A percentile compares a stretch with the other conserved stretches of the same genome.
Conservation (phyloP, 2,113 vertebrate genomes). For the Isichthys henryi region DNA sequence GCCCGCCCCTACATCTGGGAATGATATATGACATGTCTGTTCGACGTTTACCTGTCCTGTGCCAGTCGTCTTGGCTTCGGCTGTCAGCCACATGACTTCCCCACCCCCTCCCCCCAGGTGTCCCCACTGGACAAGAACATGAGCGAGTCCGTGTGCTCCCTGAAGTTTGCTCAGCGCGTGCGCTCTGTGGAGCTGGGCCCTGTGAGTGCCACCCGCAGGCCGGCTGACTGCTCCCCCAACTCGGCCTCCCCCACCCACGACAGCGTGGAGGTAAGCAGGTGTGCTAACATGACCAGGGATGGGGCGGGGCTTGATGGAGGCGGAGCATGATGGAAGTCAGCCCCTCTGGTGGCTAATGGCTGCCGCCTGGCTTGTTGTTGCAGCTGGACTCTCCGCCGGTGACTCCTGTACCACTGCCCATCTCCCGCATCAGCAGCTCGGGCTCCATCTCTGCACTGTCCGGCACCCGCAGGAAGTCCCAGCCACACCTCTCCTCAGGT, state of each 20-base stretch:
- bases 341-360: not conserved
- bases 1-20: too few species aligned
- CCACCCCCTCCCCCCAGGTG: conserved; percentile 54
- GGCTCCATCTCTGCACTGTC: conserved; percentile 54
- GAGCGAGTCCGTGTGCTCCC: conserved; percentile 83
- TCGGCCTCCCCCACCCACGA: conserved; percentile 74
- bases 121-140: conserved; percentile 75
- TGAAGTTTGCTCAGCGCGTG: conserved; percentile 89
- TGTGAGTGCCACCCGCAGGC: conserved; percentile 51
- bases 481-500: conserved; percentile 61
- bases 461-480: conserved; percentile 56
- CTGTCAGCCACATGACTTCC: not conserved
- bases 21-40: too few species aligned
- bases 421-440: conserved; percentile 61
- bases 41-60: too few species aligned
- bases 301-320: not conserved
- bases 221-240: conserved; percentile 67
- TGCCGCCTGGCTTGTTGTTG: not conserved
- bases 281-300: fast-evolving
- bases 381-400: conserved; percentile 64
- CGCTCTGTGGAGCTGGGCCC: conserved; percentile 78
- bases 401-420: conserved; percentile 56
- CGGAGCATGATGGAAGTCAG: not conserved
- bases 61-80: not conserved
- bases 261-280: conserved; percentile 70